Conservation (phyloP, 2,888 invertebrate species). For the Aricia artaxerxes region DNA sequence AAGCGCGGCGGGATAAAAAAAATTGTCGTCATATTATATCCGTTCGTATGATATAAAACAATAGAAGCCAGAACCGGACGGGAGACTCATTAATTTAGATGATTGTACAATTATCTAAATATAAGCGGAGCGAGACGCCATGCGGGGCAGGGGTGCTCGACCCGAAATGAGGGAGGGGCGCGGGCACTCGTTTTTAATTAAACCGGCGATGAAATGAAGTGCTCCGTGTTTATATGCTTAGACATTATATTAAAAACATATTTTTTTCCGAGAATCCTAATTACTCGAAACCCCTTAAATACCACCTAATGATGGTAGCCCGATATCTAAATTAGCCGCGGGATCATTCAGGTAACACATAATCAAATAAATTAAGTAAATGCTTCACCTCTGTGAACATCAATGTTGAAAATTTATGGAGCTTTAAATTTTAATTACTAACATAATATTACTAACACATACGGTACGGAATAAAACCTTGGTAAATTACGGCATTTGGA, state of each 20-base stretch:
- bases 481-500: not conserved
- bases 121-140: constrained; percentile 78
- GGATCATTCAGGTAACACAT: constrained; percentile 4
- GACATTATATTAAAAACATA: constrained; percentile 77
- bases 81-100: constrained; percentile 81
- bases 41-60: constrained; percentile 70
- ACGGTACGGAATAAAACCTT: not conserved
- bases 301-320: not conserved
- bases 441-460: constrained; percentile 24
- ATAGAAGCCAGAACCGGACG: constrained; percentile 76
- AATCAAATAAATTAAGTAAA: constrained; percentile 25
- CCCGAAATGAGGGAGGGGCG: constrained; percentile 75
- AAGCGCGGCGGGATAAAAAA: constrained; percentile 10
- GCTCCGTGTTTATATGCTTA: constrained; percentile 79
- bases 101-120: constrained; percentile 82
- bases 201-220: constrained; percentile 80
- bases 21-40: constrained; percentile 69
- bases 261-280: constrained; percentile 49
- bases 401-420: constrained; percentile 27
- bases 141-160: constrained; percentile 71
- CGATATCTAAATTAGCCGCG: not conserved
- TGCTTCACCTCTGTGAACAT: not conserved
- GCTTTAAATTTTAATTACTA: constrained; percentile 21
- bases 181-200: constrained; percentile 81
- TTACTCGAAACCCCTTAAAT: not conserved